Evolutionary conservation across 2,113 vertebrate species (phyloP), one percentile per base, ranked within the genome.

Genomic region (Pterophyllum scalare): DNA sequence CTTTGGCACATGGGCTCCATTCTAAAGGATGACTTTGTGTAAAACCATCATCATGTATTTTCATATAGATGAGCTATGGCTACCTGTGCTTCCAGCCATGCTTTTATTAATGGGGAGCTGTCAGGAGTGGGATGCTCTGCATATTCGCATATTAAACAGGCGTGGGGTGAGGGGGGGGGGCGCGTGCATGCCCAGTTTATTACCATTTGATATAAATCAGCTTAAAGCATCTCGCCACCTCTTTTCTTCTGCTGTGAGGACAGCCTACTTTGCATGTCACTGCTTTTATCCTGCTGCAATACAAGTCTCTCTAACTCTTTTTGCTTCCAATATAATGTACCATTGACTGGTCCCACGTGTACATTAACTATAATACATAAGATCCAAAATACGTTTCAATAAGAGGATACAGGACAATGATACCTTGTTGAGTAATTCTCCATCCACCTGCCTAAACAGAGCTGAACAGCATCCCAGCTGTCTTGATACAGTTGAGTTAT

Each of bases 141-240:
- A 98, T 99, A 98, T 98, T 98, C 97, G 97, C 98, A 99, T 99
- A 98, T 99, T 99, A 99, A 99, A 98, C 97, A 98, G 97, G 96
- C 95, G 93, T 96, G 96, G 96, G 96, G 96, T 49, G 64, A 96
- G 96, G 96, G 96, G 96, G 96, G 96, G 97, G 10, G 10, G 38
- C 40, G 64, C 22, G 15, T 70, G 46, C 64, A 96, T 96, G 97
- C 97, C 96, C 96, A 95, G 96, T 99, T 99, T 98, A 99, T 98
- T 97, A 97, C 97, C 95, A 93, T 96, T 96, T 96, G 96, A 96
- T 97, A 99, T 99, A 99, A 99, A 99, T 99, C 98, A 98, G 97
- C 96, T 97, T 98, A 98, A 97, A 98, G 97, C 96, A 98, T 98
- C 97, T 97, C 96, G 96, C 96, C 97, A 91, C 92, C 93, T 94